Evolutionary conservation across 1,140 invertebrate species (phyloP).

Genomic region (Berghia stephanieae): DNA sequence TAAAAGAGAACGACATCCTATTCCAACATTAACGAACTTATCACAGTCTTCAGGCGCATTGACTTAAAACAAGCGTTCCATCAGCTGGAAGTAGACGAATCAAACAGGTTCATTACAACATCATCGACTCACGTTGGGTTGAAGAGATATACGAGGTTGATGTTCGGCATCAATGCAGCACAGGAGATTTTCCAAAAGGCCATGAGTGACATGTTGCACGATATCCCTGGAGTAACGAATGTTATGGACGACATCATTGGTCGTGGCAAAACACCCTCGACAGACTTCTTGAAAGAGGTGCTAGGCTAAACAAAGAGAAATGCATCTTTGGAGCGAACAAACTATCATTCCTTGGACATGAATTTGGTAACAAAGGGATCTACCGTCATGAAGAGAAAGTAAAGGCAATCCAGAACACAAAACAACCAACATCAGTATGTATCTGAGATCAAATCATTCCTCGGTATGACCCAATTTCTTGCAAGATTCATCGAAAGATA

Average conservation of each 20-base stretch:
- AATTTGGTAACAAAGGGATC: slow-evolving; percentile 29
- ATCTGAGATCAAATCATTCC: slow-evolving; percentile 33
- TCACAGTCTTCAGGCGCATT: slow-evolving; percentile 48
- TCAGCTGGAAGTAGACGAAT: slow-evolving; percentile 44
- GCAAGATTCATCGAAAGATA: slow-evolving; percentile 33
- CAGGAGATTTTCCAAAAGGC: slow-evolving; percentile 46
- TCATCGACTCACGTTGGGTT: slow-evolving; percentile 43
- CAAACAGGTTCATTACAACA: slow-evolving; percentile 46
- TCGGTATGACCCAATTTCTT: slow-evolving; percentile 37
- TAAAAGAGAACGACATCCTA: slow-evolving; percentile 46
- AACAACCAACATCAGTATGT: slow-evolving; percentile 20
- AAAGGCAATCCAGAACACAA: slow-evolving; percentile 23
- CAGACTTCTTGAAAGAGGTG: slow-evolving; percentile 28
- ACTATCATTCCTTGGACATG: slow-evolving; percentile 33
- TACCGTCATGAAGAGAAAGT: slow-evolving; percentile 35
- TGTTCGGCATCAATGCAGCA: slow-evolving; percentile 41
- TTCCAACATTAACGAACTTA: slow-evolving; percentile 49
- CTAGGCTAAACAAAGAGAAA: slow-evolving; percentile 38
- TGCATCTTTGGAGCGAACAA: slow-evolving; percentile 33
- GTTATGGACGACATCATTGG: slow-evolving; percentile 51
- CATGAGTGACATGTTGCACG: slow-evolving; percentile 36
- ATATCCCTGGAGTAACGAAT: slow-evolving; percentile 42
- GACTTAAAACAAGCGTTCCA: slow-evolving; percentile 49
- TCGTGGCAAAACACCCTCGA: slow-evolving; percentile 39
- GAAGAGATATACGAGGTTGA: slow-evolving; percentile 39